Base-by-base conservation (phyloP, 2,888 invertebrate species). In the Stenurella melanura region DNA sequence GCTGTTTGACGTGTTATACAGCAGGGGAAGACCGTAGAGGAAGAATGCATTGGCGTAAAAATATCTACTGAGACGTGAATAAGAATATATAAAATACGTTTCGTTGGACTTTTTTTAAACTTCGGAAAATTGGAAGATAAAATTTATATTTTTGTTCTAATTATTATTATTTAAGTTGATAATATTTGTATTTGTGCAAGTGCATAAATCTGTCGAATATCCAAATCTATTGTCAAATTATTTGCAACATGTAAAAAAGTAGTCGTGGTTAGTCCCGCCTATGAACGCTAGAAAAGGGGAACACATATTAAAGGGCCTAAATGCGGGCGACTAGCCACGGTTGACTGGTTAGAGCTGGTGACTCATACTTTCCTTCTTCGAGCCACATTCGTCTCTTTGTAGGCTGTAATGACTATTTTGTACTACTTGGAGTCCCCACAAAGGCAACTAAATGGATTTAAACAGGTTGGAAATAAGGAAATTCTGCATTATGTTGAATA, bases 381-480 rank as follows among this genome's bases (percentile, higher is more conserved):
- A 30, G 17, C 18, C n/a, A 12, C 30, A 57, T 26, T 42, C 42
- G 38, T 38, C 58, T 56, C 68, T 60, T 70, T 70, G 19, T 70
- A 34, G 34, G 17, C 15, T 34, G 56, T 57, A 56, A 58, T 70
- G 70, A 70, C 70, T 38, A 30, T 70, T 70, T 70, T 38, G 70
- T 70, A 38, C 19, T 38, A 38, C 58, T 69, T 17, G 57, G 58
- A 69, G 58, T 69, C 69, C 69, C 69, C 38, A 30, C 58, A 70
- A 70, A 60, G 12, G 58, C 70, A 19, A 21, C 70, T 70, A 70
- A 70, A 70, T 70, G 70, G 70, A 70, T 70, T 70, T 58, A 70
- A 70, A 70, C 57, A 17, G 70, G 30, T 42, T 58, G 56, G 68
- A 17, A 56, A 60, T 30, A 56, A 60, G 70, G 58, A 38, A 19